Base-by-base conservation (phyloP, 2,113 vertebrate species). In the Grammomys dolichurus region DNA sequence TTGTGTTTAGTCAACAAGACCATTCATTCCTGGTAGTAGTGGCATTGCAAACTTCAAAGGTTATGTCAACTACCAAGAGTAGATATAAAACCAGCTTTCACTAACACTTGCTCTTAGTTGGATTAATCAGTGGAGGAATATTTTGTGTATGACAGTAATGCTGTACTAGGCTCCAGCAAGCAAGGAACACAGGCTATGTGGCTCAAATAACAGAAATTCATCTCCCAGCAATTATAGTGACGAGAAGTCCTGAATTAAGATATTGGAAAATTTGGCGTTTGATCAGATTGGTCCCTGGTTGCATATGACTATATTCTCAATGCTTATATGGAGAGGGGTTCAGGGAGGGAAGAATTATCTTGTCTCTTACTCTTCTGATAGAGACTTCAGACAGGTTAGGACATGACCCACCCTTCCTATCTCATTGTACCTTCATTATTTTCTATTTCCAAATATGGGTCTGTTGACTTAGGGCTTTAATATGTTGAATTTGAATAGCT, bases 191-290 rank as follows among this genome's bases (percentile, higher is more conserved):
- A 67, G 58, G 56, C 40, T 60, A 1, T 8, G 40, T 40, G 65
- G 8, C 28, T 88, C 82, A 84, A 60, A 65, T 33, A 80, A 56
- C 19, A 93, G 48, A 72, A 70, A 91, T 76, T 82, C 33, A 40
- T 81, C 91, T 91, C 31, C 20, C 77, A 73, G 90, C 10, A 8
- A 9, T 67, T 92, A 36, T 90, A 72, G 48, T 92, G 58, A n/a
- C 11, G n/a, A 6, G 8, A 80, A 43, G 43, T 43, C 58, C 31
- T 36, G 3, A 4, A 1, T 88, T 6, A 73, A 40, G 87, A 43
- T 58, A 13, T 40, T 73, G 65, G 10, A 69, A 40, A 51, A 28
- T 72, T 84, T 48, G n/a, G 2, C 24, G 88, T 90, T 56, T 58
- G 51, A 24, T 60, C n/a, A 93, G 73, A 24, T 11, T 4, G 65